phyloP scores from a whole-genome alignment of 2,797 vertebrate species.

The Sparidentex hasta region DNA sequence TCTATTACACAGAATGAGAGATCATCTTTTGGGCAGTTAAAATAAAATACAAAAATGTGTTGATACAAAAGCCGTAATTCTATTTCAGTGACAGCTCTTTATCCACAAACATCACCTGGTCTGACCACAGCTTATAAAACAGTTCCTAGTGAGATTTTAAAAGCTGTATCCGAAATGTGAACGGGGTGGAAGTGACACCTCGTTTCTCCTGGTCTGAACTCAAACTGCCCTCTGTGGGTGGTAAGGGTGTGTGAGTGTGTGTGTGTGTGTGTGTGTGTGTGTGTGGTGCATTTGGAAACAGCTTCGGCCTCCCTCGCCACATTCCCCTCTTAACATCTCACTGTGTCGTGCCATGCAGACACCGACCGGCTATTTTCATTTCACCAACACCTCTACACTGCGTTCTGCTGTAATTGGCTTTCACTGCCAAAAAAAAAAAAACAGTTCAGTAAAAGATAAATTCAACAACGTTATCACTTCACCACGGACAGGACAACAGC shows the following conservation, averaged over 20 bases:
- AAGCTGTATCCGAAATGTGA: not conserved
- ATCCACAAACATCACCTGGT: not conserved
- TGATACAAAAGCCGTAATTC: not conserved
- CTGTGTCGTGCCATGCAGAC: not conserved
- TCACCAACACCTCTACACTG: not conserved
- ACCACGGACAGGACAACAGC: not conserved
- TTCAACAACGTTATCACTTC: not conserved
- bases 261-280: conserved; percentile 2
- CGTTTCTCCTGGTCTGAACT: not conserved
- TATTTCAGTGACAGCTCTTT: not conserved
- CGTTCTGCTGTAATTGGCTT: conserved; percentile 12
- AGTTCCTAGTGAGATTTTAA: not conserved
- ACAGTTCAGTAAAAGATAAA: conserved; percentile 9
- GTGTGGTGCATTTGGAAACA: not conserved
- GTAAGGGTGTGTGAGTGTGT: not conserved
- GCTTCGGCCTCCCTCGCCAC: conserved; percentile 5
- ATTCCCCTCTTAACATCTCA: conserved; percentile 24
- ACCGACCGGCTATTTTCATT: conserved; percentile 24
- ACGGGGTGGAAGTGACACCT: not conserved
- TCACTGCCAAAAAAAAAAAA: conserved; percentile 14
- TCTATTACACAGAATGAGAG: not conserved
- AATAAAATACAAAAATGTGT: not conserved
- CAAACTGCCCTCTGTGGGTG: not conserved
- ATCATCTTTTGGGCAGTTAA: not conserved
- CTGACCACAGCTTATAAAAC: not conserved